Evolutionary conservation across 2,888 invertebrate genomes (phyloP).

Genomic region (Cephus sareptanus): DNA sequence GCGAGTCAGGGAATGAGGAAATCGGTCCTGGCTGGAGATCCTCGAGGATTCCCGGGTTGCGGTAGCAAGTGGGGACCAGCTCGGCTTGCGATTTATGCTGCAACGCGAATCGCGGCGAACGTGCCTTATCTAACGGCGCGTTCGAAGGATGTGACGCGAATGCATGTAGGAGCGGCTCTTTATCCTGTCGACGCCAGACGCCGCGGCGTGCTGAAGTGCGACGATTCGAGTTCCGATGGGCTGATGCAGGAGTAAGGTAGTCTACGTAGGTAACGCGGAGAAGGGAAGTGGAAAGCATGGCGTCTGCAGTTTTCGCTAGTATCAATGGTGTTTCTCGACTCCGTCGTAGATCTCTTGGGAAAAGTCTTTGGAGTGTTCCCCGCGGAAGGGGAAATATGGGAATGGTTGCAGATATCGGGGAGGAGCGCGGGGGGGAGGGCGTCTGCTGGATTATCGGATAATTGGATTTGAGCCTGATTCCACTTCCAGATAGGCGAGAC

Average conservation of each 20-base stretch:
- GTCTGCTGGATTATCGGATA: constrained; percentile 20
- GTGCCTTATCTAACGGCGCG: constrained; percentile 15
- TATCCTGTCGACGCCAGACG: constrained; percentile 55
- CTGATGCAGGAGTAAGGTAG: neutral
- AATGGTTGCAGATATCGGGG: too few species aligned
- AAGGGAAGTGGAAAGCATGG: constrained; percentile 1
- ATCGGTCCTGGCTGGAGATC: too few species aligned
- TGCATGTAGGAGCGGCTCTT: constrained; percentile 56
- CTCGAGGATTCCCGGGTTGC: too few species aligned
- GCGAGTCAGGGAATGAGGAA: too few species aligned
- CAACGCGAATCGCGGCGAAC: constrained; percentile 43
- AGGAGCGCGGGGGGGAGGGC: neutral
- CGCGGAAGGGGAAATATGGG: too few species aligned
- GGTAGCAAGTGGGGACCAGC: too few species aligned
- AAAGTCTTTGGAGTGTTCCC: too few species aligned
- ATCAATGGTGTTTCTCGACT: too few species aligned
- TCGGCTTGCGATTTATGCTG: constrained; percentile 46
- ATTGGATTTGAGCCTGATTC: constrained; percentile 21
- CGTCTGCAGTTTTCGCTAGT: too few species aligned
- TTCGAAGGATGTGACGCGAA: constrained; percentile 55
- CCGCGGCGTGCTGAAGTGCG: neutral
- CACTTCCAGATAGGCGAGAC: neutral
- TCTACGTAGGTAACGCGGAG: constrained; percentile 7
- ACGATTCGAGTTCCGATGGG: neutral
- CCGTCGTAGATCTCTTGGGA: too few species aligned